Conservation (phyloP, 2,113 vertebrate species). For the Thomomys bottae region DNA sequence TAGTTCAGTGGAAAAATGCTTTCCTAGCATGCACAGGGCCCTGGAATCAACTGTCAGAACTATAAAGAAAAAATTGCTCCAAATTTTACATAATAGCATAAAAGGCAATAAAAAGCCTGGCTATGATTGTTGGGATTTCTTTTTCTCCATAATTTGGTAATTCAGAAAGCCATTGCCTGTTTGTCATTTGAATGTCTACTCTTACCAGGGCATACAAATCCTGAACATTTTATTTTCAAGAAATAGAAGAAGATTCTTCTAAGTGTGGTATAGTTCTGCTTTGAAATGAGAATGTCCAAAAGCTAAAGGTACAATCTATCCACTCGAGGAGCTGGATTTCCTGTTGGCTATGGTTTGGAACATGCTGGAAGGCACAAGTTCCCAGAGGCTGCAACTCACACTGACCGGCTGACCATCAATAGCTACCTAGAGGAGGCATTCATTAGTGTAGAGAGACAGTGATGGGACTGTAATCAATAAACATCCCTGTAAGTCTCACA, state of each 20-base stretch:
- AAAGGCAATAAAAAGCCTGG: not conserved
- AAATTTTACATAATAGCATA: not conserved
- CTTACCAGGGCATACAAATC: not conserved
- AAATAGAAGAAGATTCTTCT: slow-evolving; percentile 22
- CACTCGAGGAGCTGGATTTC: not conserved
- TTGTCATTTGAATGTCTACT: not conserved
- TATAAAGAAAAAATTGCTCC: not conserved
- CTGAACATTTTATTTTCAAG: slow-evolving; percentile 50
- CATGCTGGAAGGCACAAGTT: not conserved
- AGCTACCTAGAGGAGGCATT: not conserved
- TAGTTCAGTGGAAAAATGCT: not conserved
- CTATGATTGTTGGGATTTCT: not conserved
- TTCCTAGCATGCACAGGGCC: not conserved
- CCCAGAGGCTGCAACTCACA: not conserved
- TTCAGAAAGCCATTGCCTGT: not conserved
- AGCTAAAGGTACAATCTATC: not conserved
- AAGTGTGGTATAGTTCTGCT: slow-evolving; percentile 7
- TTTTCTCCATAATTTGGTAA: slow-evolving; percentile 12
- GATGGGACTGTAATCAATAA: not conserved
- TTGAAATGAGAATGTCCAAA: not conserved
- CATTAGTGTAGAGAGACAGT: not conserved
- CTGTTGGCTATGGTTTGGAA: not conserved
- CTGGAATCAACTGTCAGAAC: not conserved
- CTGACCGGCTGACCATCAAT: not conserved
- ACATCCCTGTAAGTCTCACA: not conserved